Base-by-base conservation (phyloP, 1,140 invertebrate genomes). In the Pentalonia nigronervosa region DNA sequence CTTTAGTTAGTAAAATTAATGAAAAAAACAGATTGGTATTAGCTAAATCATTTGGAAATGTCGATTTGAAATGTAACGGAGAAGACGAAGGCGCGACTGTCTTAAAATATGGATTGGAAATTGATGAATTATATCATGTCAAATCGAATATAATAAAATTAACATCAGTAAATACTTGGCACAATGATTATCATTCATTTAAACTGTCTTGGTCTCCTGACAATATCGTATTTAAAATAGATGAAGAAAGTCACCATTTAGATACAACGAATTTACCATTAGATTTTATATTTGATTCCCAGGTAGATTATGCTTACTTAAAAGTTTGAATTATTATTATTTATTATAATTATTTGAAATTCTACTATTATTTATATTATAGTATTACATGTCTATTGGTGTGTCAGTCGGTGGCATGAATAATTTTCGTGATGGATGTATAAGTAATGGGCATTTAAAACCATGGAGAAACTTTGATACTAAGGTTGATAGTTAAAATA, bases 311-410 rank as follows among this genome's bases (percentile, higher is more conserved):
- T 76, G 34, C 14, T n/a, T 67, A 81, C 9, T 23, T 41, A 84
- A 9, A 25, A 45, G 20, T 41, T 83, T 83, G 21, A 34, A 56
- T 84, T 30, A 14, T 92, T 83, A 4, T 81, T 47, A 50, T 50
- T 50, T 50, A 88, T 88, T 34, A 34, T 1, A 50, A 50, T 36
- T 21, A 34, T 50, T n/a, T 36, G 6, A 88, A 88, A 53, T 91
- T 14, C 60, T n/a, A 48, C 93, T 17, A 0, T 91, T 93, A n/a
- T 76, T 76, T 76, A 17, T 17, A n/a, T 94, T 94, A 20, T 94
- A 96, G 96, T 96, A 96, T 94, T 96, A 96, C 94, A 87, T 96
- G 9, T 95, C 96, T 41, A 91, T 96, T 9, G 96, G 96, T 88
- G 94, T 96, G 56, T 96, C 96, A 91, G 95, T 96, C 50, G 96